These are phyloP conservation scores for Eurytoma californica DNA, from an alignment of 2,888 invertebrate species.

Conservation along the genomic window DNA sequence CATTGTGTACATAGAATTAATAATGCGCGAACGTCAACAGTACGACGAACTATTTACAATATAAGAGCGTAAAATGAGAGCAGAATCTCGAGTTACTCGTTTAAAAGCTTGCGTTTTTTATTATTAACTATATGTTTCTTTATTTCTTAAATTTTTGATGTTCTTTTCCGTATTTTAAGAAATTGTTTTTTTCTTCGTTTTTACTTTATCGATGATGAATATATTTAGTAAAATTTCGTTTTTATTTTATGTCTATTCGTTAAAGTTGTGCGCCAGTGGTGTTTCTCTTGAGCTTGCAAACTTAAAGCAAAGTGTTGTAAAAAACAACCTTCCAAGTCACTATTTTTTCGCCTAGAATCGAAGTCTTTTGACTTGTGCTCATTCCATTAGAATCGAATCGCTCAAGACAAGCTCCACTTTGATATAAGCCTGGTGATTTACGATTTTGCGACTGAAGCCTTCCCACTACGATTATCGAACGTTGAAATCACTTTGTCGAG, in stretches of 20 bases:
- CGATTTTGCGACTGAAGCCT: conserved; percentile 33
- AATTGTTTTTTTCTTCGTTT: conserved; percentile 45
- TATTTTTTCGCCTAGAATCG: conserved; percentile 27
- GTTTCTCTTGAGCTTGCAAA: conserved; percentile 33
- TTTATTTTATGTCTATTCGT: conserved; percentile 41
- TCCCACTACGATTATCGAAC: conserved; percentile 25
- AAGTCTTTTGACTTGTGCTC: conserved; percentile 35
- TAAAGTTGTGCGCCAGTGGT: conserved; percentile 23
- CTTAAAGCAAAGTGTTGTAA: conserved; percentile 14
- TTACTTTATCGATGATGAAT: conserved; percentile 36
- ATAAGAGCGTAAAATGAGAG: conserved; percentile 20
- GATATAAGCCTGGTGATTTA: conserved; percentile 21
- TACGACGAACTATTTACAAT: conserved; percentile 44
- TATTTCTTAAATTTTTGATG: conserved; percentile 45
- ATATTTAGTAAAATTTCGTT: conserved; percentile 34
- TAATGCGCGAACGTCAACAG: conserved; percentile 38
- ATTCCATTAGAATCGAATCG: conserved; percentile 48
- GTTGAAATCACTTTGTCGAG: conserved; percentile 46
- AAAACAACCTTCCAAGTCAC: conserved; percentile 9
- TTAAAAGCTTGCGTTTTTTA: conserved; percentile 29
- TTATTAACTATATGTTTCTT: conserved; percentile 38
- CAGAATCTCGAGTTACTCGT: conserved; percentile 34
- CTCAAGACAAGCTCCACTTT: conserved; percentile 30
- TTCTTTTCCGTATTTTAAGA: conserved; percentile 47
- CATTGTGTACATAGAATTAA: conserved; percentile 54